Evolutionary conservation across 2,888 invertebrate genomes (phyloP), one percentile per base, ranked within the genome.

Genomic region (Amphipyra berbera): DNA sequence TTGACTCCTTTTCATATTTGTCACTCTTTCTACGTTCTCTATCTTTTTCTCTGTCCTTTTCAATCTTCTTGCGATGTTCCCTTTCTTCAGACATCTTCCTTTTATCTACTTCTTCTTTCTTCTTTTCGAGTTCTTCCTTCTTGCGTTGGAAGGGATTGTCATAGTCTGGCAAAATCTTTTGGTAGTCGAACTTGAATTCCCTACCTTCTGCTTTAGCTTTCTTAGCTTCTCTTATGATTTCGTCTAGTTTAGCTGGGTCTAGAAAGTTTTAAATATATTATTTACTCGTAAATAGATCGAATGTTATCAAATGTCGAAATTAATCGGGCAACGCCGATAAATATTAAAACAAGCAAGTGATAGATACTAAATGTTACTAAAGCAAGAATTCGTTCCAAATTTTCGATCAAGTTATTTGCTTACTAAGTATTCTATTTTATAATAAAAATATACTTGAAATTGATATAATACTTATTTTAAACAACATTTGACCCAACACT

Each of bases 131-230:
- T 9, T 84, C 85, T 1, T 89, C 88, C 75, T 82, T 90, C 64
- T 91, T 93, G 13, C 90, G 85, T 86, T 93, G 94, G 67, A 95
- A 95, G 0, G 95, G 95, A 61, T 95, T 95, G 52, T 92, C 93
- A 55, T 95, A 95, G 46, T 89, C 89, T 0, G 95, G 95, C 38
- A 94, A 81, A 7, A 93, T 69, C 59, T 94, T 95, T 37, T 91
- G 88, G 68, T 94, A 94, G 55, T 93, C 90, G 58, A 95, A 95
- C 84, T 95, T 95, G 59, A 91, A 95, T 55, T 89, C 82, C 74
- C 78, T 93, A 0, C 95, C 95, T 67, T 93, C 94, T 1, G 89
- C 88, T 74, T 80, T 90, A 0, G 93, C 92, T 73, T 90, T 91
- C 74, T 94, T 94, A 1, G 94, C 95, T 71, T 94, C 93, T 27